Conservation (phyloP, 2,888 invertebrate genomes). For the Pharmacophagus antenor region DNA sequence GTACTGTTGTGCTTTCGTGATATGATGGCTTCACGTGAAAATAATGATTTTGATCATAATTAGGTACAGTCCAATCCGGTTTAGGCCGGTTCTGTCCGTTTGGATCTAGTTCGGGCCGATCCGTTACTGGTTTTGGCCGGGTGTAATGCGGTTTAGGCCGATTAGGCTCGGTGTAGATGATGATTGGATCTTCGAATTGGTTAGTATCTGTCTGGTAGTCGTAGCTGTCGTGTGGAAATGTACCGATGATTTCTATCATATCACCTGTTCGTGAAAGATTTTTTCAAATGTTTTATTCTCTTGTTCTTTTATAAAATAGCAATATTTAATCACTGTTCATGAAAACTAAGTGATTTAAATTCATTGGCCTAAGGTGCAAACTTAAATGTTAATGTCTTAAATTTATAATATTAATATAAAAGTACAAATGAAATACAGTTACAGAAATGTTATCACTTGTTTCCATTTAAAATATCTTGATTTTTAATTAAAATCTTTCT, state of each 20-base stretch:
- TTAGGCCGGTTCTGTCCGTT: slow-evolving; percentile 41
- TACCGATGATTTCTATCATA: slow-evolving; percentile 73
- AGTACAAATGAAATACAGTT: too few species aligned
- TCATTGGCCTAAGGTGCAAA: too few species aligned
- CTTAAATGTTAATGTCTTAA: too few species aligned
- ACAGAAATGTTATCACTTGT: too few species aligned
- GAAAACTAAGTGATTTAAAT: too few species aligned
- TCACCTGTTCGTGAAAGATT: slow-evolving; percentile 68
- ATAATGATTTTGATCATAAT: slow-evolving; percentile 55
- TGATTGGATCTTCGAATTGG: slow-evolving; percentile 72
- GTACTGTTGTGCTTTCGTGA: slow-evolving; percentile 62
- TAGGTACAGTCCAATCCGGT: slow-evolving; percentile 52
- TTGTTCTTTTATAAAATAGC: background rate
- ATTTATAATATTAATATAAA: too few species aligned
- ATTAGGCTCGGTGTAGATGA: slow-evolving; percentile 71
- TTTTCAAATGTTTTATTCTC: slow-evolving; percentile 27
- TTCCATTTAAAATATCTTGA: too few species aligned
- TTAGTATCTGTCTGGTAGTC: slow-evolving; percentile 69
- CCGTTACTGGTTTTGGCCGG: slow-evolving; percentile 46
- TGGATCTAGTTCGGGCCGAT: slow-evolving; percentile 44
- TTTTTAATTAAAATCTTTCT: slow-evolving; percentile 16
- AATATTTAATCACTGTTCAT: too few species aligned
- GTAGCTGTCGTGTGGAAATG: slow-evolving; percentile 74
- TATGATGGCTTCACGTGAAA: slow-evolving; percentile 77
- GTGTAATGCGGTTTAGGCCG: slow-evolving; percentile 60